Evolutionary conservation across 1,140 invertebrate species (phyloP).

Genomic region (Phymastichus coffea): DNA sequence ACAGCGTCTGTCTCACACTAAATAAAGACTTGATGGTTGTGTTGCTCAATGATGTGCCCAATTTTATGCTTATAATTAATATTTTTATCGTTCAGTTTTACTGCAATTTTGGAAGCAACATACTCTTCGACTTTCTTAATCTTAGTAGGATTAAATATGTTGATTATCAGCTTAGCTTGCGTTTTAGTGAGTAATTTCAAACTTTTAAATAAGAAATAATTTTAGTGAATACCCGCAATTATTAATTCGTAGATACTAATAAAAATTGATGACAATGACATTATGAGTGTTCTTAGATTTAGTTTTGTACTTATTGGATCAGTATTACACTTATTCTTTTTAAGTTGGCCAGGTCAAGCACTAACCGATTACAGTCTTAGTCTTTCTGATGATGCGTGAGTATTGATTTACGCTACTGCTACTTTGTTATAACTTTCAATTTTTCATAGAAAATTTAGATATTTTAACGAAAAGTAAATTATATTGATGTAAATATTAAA

Average conservation of each 20-base stretch:
- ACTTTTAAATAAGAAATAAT: neutral
- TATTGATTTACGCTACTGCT: neutral
- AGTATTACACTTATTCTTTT: neutral
- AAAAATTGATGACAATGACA: neutral
- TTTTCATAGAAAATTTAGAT: too few species aligned
- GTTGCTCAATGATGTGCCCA: too few species aligned
- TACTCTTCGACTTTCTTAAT: neutral
- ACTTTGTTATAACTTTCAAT: too few species aligned
- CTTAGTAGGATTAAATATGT: neutral
- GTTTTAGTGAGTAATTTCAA: neutral
- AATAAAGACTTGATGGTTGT: too few species aligned
- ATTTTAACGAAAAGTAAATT: too few species aligned
- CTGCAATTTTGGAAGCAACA: too few species aligned
- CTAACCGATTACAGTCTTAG: neutral
- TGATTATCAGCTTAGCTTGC: neutral
- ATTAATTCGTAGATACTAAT: neutral
- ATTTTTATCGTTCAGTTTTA: too few species aligned
- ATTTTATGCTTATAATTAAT: too few species aligned
- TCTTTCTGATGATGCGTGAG: neutral
- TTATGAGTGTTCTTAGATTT: neutral
- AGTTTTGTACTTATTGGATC: neutral
- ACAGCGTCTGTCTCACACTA: too few species aligned
- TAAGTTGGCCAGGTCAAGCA: neutral
- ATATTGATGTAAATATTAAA: too few species aligned
- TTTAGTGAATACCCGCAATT: neutral